Conservation (phyloP, 2,797 vertebrate species). For the Holocentrus rufus region DNA sequence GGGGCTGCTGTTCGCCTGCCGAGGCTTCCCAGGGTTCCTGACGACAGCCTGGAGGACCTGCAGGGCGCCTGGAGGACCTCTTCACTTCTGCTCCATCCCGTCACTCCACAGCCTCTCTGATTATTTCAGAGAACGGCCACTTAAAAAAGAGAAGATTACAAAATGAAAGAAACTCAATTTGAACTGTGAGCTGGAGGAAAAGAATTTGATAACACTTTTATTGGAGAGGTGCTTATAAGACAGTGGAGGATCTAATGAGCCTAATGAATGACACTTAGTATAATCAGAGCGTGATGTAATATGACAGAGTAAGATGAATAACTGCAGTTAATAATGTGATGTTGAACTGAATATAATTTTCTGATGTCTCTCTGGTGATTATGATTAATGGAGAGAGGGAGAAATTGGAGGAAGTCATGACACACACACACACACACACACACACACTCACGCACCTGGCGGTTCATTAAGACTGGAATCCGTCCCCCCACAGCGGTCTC, state of each 20-base stretch:
- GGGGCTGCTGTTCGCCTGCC: conserved; percentile 17
- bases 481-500: conserved; percentile 68
- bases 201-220: no score
- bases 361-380: no score
- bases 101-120: neutral
- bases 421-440: conserved; percentile 5
- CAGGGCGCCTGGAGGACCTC: conserved; percentile 33
- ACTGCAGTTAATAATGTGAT: no score
- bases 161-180: no score
- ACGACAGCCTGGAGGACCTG: conserved; percentile 35
- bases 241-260: no score
- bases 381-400: neutral
- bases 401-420: conserved; percentile 9
- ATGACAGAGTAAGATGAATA: no score
- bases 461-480: conserved; percentile 63
- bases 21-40: conserved; percentile 59
- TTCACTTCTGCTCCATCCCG: conserved; percentile 39
- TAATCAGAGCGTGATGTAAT: no score
- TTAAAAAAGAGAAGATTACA: no score
- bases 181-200: no score
- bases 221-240: no score
- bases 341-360: no score
- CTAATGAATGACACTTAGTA: no score
- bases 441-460: conserved; percentile 51
- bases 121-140: neutral